Percentiles rank a stretch among this genome's conserved stretches.
These are phyloP conservation scores for Paracentrotus lividus DNA, from an alignment of 53 echinoderm and acorn worm genomes.

Conservation along the genomic window DNA sequence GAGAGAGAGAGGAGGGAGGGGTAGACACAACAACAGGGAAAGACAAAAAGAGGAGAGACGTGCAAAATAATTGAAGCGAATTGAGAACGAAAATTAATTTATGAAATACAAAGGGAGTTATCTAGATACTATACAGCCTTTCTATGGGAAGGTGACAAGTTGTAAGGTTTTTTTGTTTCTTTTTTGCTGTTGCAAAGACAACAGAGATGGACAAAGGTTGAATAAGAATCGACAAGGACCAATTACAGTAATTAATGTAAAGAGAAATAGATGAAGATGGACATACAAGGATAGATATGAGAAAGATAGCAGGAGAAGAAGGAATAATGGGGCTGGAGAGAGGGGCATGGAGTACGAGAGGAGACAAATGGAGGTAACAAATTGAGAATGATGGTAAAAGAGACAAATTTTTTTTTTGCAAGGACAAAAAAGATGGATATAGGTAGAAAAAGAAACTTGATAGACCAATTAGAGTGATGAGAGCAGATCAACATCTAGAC, in stretches of 20 bases:
- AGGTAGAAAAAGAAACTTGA: background rate
- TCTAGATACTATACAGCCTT: too few species aligned
- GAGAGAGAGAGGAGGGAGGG: background rate
- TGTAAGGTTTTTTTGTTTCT: too few species aligned
- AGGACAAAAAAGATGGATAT: background rate
- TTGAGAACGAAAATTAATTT: background rate
- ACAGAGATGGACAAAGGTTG: background rate
- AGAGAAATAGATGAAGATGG: background rate
- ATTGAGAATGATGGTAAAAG: too few species aligned
- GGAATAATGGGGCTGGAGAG: background rate
- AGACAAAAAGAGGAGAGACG: background rate
- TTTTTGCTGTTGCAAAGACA: too few species aligned
- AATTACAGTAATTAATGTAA: too few species aligned
- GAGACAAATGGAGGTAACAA: too few species aligned
- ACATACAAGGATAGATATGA: background rate
- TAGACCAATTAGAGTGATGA: background rate
- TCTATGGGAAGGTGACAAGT: too few species aligned
- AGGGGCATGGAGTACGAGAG: background rate
- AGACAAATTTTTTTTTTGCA: too few species aligned
- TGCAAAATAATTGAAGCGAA: background rate
- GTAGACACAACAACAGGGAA: background rate
- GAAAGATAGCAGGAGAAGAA: background rate
- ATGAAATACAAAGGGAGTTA: too few species aligned
- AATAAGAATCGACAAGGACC: too few species aligned
- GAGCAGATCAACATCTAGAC: too few species aligned